These are phyloP conservation scores for Cololabis saira DNA, from an alignment of 2,113 vertebrate species.

Conservation along the genomic window DNA sequence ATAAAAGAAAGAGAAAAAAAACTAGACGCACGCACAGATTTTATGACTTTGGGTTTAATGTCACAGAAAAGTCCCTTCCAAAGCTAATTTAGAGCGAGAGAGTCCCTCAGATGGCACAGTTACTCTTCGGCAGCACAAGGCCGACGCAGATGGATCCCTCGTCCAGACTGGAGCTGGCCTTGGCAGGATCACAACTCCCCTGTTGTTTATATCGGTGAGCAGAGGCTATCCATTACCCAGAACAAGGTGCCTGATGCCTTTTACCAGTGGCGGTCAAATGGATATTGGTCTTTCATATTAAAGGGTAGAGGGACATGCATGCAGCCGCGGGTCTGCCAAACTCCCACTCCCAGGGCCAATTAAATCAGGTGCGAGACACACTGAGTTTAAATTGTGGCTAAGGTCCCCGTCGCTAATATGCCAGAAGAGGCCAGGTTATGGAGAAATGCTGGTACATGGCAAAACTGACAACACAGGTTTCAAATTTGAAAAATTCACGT, in stretches of 20 bases:
- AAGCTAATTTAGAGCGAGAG: slow-evolving; percentile 64
- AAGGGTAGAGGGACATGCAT: slow-evolving; percentile 37
- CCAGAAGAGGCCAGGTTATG: neutral
- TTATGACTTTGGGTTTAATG: slow-evolving; percentile 62
- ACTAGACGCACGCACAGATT: slow-evolving; percentile 24
- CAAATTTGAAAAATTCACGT: neutral
- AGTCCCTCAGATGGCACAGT: slow-evolving; percentile 51
- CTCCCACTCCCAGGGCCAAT: slow-evolving; percentile 47
- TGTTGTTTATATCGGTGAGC: slow-evolving; percentile 67
- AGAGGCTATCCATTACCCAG: slow-evolving; percentile 69
- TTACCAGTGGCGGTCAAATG: slow-evolving; percentile 63
- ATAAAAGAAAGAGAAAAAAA: neutral
- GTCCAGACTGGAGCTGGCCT: slow-evolving; percentile 54
- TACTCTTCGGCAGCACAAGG: slow-evolving; percentile 51
- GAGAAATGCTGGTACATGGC: slow-evolving; percentile 1
- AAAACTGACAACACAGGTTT: neutral
- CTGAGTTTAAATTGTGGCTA: slow-evolving; percentile 40
- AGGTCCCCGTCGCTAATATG: slow-evolving; percentile 13
- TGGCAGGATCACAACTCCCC: slow-evolving; percentile 68
- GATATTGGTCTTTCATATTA: slow-evolving; percentile 71
- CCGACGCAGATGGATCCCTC: slow-evolving; percentile 61
- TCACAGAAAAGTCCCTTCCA: slow-evolving; percentile 67
- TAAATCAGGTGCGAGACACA: slow-evolving; percentile 57
- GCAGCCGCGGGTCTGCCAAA: slow-evolving; percentile 46
- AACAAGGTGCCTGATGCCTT: slow-evolving; percentile 69